Base-by-base conservation (phyloP, 2,797 vertebrate genomes). In the Xenentodon cancila region DNA sequence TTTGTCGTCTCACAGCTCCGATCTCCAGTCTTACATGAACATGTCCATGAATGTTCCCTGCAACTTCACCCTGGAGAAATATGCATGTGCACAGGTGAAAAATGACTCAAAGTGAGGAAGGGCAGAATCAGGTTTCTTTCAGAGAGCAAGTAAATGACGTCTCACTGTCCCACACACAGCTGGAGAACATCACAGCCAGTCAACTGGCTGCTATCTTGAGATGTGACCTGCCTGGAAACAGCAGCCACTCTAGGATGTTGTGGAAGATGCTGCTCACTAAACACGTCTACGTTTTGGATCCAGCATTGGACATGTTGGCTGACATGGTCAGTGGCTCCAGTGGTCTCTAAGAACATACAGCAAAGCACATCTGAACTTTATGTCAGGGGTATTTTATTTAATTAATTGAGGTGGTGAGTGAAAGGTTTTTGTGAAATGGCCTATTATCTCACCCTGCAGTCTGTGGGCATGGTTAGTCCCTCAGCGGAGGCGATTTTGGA, bases 251-350 rank as follows among this genome's bases (percentile, higher is more conserved):
- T 55, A 83, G 7, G 13, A 56, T 73, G 13, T 63, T 88, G 30
- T 93, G 91, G 92, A 93, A 92, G 80, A 27, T 89, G 67, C 64
- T 93, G 55, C 85, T 93, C 58, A 87, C 68, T 0, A 82, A 86
- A 48, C 32, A 80, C 1, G 79, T 83, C 25, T 0, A 0, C 1
- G 42, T 89, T 54, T 49, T 93, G 73, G 75, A 92, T 18, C 64
- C 72, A 7, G 90, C 92, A 16, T 77, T 93, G 75, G 73, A 85
- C 68, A 70, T 83, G 4, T 51, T 92, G 56, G 77, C 79, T 4
- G 60, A 72, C 48, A 73, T 9, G 72, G 84, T 89, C 3, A 50
- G 84, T 62, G 5, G 47, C 6, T 50, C 68, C 45, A 46, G 17
- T 43, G 17, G 34, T 13, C 46, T 13, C 2, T 53, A 53, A 47